Conservation (phyloP, 2,797 vertebrate species). For the Protonibea diacanthus region DNA sequence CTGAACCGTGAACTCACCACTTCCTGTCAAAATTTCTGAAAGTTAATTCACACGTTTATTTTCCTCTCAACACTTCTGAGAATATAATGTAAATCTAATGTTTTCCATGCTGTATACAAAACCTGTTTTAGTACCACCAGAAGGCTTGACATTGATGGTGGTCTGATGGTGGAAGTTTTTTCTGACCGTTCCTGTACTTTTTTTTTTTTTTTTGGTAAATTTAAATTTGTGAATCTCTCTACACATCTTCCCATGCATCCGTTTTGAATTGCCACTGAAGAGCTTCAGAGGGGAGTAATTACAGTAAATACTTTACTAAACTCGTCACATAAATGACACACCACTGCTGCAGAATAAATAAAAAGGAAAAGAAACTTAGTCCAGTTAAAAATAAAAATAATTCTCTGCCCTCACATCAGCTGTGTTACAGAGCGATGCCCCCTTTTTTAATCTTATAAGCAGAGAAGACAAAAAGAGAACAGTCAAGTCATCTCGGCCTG, state of each 20-base stretch:
- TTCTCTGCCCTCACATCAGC: no score
- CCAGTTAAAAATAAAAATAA: background rate
- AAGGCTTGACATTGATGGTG: conserved; percentile 3
- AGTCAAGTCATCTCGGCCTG: background rate
- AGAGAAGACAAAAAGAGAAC: no score
- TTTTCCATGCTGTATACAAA: background rate
- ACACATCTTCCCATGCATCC: background rate
- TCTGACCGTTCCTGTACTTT: conserved; percentile 6
- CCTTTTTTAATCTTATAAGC: no score
- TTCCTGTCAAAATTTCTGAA: conserved; percentile 14
- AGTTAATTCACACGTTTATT: conserved; percentile 54
- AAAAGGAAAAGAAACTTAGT: conserved; percentile 4
- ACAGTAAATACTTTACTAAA: conserved; percentile 35
- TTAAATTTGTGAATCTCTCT: background rate
- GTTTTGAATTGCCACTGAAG: background rate
- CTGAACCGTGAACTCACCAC: background rate
- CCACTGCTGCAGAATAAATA: background rate
- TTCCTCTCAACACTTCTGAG: conserved; percentile 14
- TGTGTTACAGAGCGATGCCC: no score
- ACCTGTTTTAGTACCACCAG: no score
- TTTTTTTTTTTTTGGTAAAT: background rate
- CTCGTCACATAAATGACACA: conserved; percentile 25
- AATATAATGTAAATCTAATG: conserved; percentile 20
- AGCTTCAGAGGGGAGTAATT: conserved; percentile 30
- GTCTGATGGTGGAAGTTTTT: no score